A percentile compares a stretch with the other conserved stretches of the same genome.
phyloP scores from a whole-genome alignment of 2,888 invertebrate genomes.

The Drosophila nr. perissopoda region DNA sequence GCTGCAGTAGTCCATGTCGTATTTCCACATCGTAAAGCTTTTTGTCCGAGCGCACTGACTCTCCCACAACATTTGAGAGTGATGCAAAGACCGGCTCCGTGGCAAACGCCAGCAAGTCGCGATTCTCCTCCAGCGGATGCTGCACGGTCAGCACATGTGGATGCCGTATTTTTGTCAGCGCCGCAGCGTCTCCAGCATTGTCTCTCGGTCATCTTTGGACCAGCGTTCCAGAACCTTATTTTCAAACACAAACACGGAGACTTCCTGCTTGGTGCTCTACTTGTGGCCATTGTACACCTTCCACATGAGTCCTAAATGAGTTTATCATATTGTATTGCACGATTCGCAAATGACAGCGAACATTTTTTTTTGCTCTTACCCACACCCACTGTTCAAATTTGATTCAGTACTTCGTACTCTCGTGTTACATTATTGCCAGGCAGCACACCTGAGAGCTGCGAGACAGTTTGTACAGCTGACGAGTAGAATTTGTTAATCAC shows the following conservation, averaged over 20 bases:
- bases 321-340: background rate
- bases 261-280: no score
- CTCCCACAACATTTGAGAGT: constrained; percentile 94
- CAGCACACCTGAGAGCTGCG: constrained; percentile 93
- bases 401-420: constrained; percentile 98
- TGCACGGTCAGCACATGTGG: constrained; percentile 99
- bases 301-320: no score
- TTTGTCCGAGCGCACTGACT: no score
- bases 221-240: no score
- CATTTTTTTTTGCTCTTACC: constrained; percentile 10
- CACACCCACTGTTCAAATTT: no score
- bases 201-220: no score
- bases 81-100: constrained; percentile 97
- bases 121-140: constrained; percentile 97
- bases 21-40: no score
- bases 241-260: no score
- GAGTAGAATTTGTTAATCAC: constrained; percentile 87
- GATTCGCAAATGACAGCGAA: constrained; percentile 39
- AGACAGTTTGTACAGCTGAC: constrained; percentile 92
- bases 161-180: constrained; percentile 94
- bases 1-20: no score
- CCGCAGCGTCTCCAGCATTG: constrained; percentile 92
- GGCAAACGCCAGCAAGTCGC: constrained; percentile 96
- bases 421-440: constrained; percentile 98
- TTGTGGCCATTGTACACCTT: no score